Percentiles rank a stretch among this genome's conserved stretches.
phyloP scores from a whole-genome alignment of 2,113 vertebrate species.

The Chaetodon auriga region DNA sequence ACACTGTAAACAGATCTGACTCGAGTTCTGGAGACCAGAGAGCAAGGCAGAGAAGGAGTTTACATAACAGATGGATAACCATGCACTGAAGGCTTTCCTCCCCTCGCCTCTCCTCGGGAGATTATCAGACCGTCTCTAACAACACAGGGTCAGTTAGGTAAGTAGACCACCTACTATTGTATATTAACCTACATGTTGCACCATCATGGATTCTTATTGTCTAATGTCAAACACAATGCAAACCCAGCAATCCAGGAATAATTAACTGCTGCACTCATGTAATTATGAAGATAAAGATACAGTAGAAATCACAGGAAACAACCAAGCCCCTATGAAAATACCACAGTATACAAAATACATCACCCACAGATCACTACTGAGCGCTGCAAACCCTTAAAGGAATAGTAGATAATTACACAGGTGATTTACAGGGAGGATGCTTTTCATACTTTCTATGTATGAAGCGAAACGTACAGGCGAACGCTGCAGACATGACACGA shows the following conservation, averaged over 20 bases:
- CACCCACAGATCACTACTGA: background rate
- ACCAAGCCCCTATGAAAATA: background rate
- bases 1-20: background rate
- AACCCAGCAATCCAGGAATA: background rate
- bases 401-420: background rate
- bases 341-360: background rate
- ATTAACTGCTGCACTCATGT: background rate
- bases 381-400: background rate
- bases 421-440: too few species aligned
- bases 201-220: background rate
- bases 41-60: background rate
- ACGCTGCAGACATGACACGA: background rate
- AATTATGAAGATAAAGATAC: background rate
- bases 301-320: background rate
- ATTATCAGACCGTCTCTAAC: background rate
- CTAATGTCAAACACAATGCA: background rate
- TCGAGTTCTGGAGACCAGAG: conserved; percentile 2
- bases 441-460: too few species aligned
- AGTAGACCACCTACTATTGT: background rate
- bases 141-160: background rate
- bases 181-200: background rate
- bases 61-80: background rate
- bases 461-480: background rate
- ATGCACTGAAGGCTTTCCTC: background rate
- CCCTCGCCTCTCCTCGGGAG: background rate